These are phyloP conservation scores for Geotrupes spiniger DNA, from an alignment of 2,888 invertebrate genomes.

Conservation along the genomic window DNA sequence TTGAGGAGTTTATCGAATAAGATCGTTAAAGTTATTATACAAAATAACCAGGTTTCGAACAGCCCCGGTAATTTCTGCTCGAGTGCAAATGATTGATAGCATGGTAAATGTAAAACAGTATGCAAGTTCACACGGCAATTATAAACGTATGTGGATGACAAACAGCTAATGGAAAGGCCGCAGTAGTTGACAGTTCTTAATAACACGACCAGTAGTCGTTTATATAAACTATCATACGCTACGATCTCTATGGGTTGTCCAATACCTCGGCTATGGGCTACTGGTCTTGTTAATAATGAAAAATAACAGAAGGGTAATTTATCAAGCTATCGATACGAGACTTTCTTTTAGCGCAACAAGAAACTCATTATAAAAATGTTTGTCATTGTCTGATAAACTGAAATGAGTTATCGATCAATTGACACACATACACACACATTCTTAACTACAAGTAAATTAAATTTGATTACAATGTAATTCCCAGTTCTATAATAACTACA, in stretches of 20 bases:
- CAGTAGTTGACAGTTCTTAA: conserved; percentile 7
- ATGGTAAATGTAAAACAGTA: too few relatives aligned
- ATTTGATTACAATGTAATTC: too few relatives aligned
- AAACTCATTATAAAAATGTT: conserved; percentile 18
- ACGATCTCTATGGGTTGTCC: conserved; percentile 7
- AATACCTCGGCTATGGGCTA: conserved; percentile 7
- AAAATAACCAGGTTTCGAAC: too few relatives aligned
- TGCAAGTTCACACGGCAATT: conserved; percentile 5
- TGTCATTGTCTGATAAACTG: conserved; percentile 7
- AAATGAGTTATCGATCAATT: too few relatives aligned
- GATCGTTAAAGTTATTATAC: too few relatives aligned
- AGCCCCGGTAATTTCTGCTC: too few relatives aligned
- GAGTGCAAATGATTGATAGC: too few relatives aligned
- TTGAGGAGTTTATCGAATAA: too few relatives aligned
- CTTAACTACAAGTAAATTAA: too few relatives aligned
- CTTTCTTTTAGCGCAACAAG: conserved; percentile 12
- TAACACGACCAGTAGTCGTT: conserved; percentile 7
- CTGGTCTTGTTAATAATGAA: conserved; percentile 19
- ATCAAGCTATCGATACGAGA: conserved; percentile 4
- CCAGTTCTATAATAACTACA: too few relatives aligned
- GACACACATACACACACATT: too few relatives aligned
- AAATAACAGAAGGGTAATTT: conserved; percentile 10
- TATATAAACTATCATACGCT: conserved; percentile 3
- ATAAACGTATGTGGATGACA: background rate
- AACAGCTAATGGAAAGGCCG: conserved; percentile 4